Percentiles rank a stretch among this genome's conserved stretches.
phyloP scores from a whole-genome alignment of 2,888 invertebrate genomes.

The Ennomos quercinarius region DNA sequence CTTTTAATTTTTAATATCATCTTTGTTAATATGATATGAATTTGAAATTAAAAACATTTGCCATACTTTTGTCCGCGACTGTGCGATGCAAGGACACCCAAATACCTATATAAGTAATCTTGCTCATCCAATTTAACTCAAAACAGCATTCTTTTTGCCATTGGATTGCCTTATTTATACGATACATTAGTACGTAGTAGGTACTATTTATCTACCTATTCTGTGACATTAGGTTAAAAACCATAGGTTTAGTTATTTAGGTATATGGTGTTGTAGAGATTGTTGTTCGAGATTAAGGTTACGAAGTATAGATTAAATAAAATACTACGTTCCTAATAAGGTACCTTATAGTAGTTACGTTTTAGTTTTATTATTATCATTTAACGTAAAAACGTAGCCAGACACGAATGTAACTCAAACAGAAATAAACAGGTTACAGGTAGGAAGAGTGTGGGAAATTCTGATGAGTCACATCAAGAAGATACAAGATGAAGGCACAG shows the following conservation, averaged over 20 bases:
- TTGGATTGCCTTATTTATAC: constrained; percentile 11
- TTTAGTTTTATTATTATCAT: too few species aligned
- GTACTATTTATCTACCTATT: too few species aligned
- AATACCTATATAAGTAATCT: constrained; percentile 44
- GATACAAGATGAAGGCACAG: too few species aligned
- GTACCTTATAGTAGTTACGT: too few species aligned
- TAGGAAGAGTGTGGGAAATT: too few species aligned
- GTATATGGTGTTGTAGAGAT: constrained; percentile 6
- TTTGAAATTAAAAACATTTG: not conserved
- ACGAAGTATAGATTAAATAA: not conserved
- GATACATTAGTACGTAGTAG: not conserved
- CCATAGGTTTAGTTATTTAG: constrained; percentile 4
- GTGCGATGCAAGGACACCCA: constrained; percentile 42
- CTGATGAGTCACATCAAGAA: too few species aligned
- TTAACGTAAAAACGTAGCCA: too few species aligned
- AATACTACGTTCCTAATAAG: too few species aligned
- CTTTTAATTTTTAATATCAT: too few species aligned
- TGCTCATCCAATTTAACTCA: constrained; percentile 34
- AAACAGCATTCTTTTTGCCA: constrained; percentile 27
- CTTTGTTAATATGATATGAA: too few species aligned
- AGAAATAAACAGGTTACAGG: too few species aligned
- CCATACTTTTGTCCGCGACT: constrained; percentile 13
- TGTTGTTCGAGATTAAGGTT: constrained; percentile 2
- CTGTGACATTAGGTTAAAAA: not conserved
- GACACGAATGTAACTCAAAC: too few species aligned